Evolutionary conservation across 2,113 vertebrate genomes (phyloP).

Genomic region (Felis catus): F.catus_Fca126_mat1.0 CM031416.1:87580001-87580500

Average conservation of each 20-base stretch:
- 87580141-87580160: not conserved
- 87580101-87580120: not conserved
- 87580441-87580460: not conserved
- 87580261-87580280: not conserved
- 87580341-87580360: not conserved
- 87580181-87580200: not conserved
- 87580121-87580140: not conserved
- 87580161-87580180: not conserved
- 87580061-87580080: not conserved
- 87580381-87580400: not conserved
- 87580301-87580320: not conserved
- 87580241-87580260: not conserved
- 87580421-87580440: not conserved
- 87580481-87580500: constrained; percentile 40
- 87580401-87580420: not conserved
- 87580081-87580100: not conserved
- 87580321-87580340: not conserved
- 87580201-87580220: not conserved
- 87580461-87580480: constrained; percentile 49
- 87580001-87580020: not conserved
- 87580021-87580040: not conserved
- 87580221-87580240: not conserved
- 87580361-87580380: constrained; percentile 1
- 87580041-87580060: not conserved
- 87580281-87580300: not conserved